Base-by-base conservation (phyloP, 2,113 vertebrate genomes). In the Orthochromis malagaraziensis region DNA sequence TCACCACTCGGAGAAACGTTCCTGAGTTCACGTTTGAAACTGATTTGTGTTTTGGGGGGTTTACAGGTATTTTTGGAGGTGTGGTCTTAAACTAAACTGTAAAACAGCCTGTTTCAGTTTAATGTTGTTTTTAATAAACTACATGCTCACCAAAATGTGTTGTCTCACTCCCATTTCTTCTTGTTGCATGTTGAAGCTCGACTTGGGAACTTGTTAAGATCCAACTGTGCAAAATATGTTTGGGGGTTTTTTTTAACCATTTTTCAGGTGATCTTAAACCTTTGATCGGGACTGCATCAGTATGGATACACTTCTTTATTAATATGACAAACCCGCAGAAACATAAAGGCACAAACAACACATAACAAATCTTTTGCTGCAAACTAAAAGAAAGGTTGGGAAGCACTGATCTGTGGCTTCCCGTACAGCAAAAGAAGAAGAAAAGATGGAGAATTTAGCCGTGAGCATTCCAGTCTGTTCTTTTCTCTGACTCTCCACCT, bases 81-180 rank as follows among this genome's bases (percentile, higher is more conserved):
- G 58, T 63, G 58, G 58, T 63, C 29, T 33, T 6, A 1, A 33
- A 19, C 9, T 63, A 33, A 33, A 33, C 9, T 63, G 57, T 60
- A 33, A 63, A 63, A 63, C 58, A 33, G 16, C 1, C 29, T 63
- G 58, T 63, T 63, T 33, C 58, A 63, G 9, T 35, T 33, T 63
- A 33, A 63, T 11, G 58, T 33, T 63, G 58, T 33, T 60, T 60
- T 60, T 19, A 33, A 63, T 63, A 63, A 63, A 35, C 29, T 33
- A 0, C 16, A 33, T 1, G 0, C 58, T 63, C 0, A 63, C 6
- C 9, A 2, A 63, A 63, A 2, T 63, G 58, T 63, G 0, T 0
- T 11, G 29, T 63, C 29, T 63, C 16, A 63, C 29, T 33, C 9
- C 9, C 16, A 11, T 63, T 63, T 63, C 17, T 65, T 35, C 60